Evolutionary conservation across 2,113 vertebrate genomes (phyloP).

Genomic region (Onychostoma macrolepis): DNA sequence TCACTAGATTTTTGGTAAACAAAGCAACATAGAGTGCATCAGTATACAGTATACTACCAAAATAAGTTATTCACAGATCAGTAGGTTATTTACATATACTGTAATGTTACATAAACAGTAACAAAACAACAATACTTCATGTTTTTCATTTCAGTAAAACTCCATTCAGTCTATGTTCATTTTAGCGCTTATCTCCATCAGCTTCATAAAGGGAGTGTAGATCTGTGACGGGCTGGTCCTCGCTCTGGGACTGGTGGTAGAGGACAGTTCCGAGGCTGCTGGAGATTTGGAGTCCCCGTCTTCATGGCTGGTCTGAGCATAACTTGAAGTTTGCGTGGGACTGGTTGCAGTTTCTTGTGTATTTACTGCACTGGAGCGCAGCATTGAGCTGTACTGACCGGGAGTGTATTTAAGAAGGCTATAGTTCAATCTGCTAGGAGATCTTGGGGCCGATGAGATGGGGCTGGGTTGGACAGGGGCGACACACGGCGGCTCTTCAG

Average conservation of each 20-base stretch:
- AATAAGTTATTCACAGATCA: slow-evolving; percentile 62
- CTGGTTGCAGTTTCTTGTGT: slow-evolving; percentile 30
- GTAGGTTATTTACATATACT: slow-evolving; percentile 60
- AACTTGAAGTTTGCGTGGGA: slow-evolving; percentile 30
- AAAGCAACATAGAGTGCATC: slow-evolving; percentile 56
- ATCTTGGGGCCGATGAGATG: slow-evolving; percentile 51
- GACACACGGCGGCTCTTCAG: slow-evolving; percentile 37
- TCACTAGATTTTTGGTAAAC: slow-evolving; percentile 61
- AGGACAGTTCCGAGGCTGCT: slow-evolving; percentile 43
- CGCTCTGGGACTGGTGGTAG: slow-evolving; percentile 28
- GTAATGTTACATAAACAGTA: slow-evolving; percentile 46
- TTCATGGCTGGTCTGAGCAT: slow-evolving; percentile 49
- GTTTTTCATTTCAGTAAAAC: neutral
- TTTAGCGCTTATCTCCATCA: slow-evolving; percentile 83
- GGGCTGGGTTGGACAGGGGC: slow-evolving; percentile 52
- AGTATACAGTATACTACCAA: slow-evolving; percentile 32
- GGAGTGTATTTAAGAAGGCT: slow-evolving; percentile 76
- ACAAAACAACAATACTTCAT: slow-evolving; percentile 47
- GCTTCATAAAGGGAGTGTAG: slow-evolving; percentile 86
- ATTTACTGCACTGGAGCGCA: slow-evolving; percentile 55
- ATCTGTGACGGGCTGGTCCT: slow-evolving; percentile 63
- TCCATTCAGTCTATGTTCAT: slow-evolving; percentile 61
- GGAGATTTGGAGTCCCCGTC: slow-evolving; percentile 48
- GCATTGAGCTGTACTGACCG: slow-evolving; percentile 71
- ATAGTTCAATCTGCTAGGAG: slow-evolving; percentile 70